These are phyloP conservation scores for Liolophura sinensis DNA, from an alignment of 1,140 invertebrate genomes.

Conservation along the genomic window DNA sequence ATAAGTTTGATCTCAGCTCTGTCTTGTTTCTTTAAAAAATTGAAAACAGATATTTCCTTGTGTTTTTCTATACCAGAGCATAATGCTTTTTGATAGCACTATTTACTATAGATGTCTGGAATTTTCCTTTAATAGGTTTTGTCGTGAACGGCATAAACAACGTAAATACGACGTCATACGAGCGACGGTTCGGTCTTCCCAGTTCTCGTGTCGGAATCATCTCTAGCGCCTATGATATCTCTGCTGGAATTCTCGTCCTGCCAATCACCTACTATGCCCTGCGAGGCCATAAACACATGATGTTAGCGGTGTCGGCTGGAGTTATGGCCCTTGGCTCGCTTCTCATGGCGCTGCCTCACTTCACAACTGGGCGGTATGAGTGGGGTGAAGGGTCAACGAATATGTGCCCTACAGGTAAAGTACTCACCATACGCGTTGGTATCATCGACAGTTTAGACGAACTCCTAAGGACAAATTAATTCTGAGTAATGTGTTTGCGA, in stretches of 20 bases:
- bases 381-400: slow-evolving; percentile 15
- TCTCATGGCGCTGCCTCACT: slow-evolving; percentile 90
- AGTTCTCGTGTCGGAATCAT: slow-evolving; percentile 76
- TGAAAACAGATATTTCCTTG: too few relatives aligned
- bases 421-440: not conserved
- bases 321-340: slow-evolving; percentile 77
- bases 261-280: slow-evolving; percentile 78
- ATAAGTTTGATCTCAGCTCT: too few relatives aligned
- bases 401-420: slow-evolving; percentile 16
- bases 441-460: too few relatives aligned
- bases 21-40: too few relatives aligned
- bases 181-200: slow-evolving; percentile 74
- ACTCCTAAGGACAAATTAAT: too few relatives aligned
- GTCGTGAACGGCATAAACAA: slow-evolving; percentile 84
- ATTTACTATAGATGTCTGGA: too few relatives aligned
- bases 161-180: slow-evolving; percentile 83
- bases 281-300: slow-evolving; percentile 77
- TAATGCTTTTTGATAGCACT: too few relatives aligned
- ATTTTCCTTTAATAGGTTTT: slow-evolving; percentile 64
- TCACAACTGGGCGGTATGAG: slow-evolving; percentile 62
- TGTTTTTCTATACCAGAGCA: too few relatives aligned
- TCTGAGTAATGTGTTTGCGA: too few relatives aligned
- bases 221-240: slow-evolving; percentile 77
- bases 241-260: slow-evolving; percentile 75
- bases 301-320: slow-evolving; percentile 70